These are phyloP conservation scores for Choristoneura fumiferana DNA, from an alignment of 1,140 invertebrate species.

Conservation along the genomic window DNA sequence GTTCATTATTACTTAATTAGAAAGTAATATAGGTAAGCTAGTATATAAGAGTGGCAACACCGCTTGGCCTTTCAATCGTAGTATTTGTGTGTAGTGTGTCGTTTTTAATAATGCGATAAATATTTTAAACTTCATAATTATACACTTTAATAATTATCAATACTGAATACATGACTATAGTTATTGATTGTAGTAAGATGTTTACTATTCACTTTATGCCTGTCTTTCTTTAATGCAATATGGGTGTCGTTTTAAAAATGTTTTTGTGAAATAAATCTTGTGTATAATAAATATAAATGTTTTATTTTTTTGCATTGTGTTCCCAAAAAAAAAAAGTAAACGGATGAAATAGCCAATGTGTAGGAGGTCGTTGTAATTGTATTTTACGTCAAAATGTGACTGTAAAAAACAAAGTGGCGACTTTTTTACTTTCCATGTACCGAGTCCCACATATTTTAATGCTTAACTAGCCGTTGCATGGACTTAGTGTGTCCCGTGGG, in stretches of 20 bases:
- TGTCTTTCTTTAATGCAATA: slow-evolving; percentile 70
- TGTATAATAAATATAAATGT: slow-evolving; percentile 65
- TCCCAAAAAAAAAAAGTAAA: too few relatives aligned
- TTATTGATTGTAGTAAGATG: slow-evolving; percentile 48
- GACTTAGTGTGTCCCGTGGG: too few relatives aligned
- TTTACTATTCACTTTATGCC: slow-evolving; percentile 70
- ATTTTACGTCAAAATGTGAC: too few relatives aligned
- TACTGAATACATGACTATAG: slow-evolving; percentile 53
- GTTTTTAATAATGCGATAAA: slow-evolving; percentile 55
- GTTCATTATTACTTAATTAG: slow-evolving; percentile 59
- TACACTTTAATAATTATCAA: slow-evolving; percentile 38
- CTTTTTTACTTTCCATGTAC: too few relatives aligned
- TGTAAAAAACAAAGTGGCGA: too few relatives aligned
- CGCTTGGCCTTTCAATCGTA: slow-evolving; percentile 76
- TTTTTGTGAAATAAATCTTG: slow-evolving; percentile 74
- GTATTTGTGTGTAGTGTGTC: slow-evolving; percentile 50
- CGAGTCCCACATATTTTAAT: too few relatives aligned
- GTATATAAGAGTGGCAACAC: slow-evolving; percentile 66
- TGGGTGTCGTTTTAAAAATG: slow-evolving; percentile 75
- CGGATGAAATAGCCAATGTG: too few relatives aligned
- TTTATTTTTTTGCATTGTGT: too few relatives aligned
- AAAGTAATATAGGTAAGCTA: slow-evolving; percentile 39
- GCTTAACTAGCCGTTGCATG: too few relatives aligned
- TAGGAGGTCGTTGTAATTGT: too few relatives aligned
- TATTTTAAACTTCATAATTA: slow-evolving; percentile 45